Evolutionary conservation across 2,888 invertebrate genomes (phyloP).

Genomic region (Erebia ligea): DNA sequence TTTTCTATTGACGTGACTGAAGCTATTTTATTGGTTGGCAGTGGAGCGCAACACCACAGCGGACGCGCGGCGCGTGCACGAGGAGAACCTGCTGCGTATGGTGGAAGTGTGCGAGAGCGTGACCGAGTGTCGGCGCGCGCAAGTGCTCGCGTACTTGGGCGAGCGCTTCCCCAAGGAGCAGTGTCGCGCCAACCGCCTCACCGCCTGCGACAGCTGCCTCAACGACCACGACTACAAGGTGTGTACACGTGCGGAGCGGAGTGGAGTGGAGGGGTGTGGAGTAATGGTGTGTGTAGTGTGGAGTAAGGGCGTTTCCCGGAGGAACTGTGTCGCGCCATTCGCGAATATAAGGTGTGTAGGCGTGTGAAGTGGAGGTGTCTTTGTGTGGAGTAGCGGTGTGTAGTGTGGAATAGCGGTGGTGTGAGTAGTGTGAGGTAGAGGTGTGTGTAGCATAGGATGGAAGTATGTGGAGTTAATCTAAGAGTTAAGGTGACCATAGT

Average conservation of each 20-base stretch:
- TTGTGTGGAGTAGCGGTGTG: no score
- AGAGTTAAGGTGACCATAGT: no score
- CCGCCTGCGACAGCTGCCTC: slow-evolving; percentile 96
- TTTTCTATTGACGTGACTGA: not conserved
- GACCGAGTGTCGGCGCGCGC: slow-evolving; percentile 94
- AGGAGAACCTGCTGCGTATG: slow-evolving; percentile 94
- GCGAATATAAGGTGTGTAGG: slow-evolving; percentile 74
- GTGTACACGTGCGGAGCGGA: not conserved
- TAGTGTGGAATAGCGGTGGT: no score
- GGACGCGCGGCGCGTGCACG: slow-evolving; percentile 88
- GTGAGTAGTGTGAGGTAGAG: not conserved
- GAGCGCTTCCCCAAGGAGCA: slow-evolving; percentile 85
- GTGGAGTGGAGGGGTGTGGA: slow-evolving; percentile 88
- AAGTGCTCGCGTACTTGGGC: slow-evolving; percentile 84
- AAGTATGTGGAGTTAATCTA: not conserved
- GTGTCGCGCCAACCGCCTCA: slow-evolving; percentile 85
- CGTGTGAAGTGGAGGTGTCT: not conserved
- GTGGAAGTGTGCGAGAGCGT: slow-evolving; percentile 96
- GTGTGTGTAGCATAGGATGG: not conserved
- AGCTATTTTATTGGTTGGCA: slow-evolving; percentile 44
- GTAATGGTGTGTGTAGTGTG: no score
- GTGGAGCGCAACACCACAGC: slow-evolving; percentile 82
- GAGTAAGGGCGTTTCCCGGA: slow-evolving; percentile 88
- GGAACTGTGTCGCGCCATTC: slow-evolving; percentile 89
- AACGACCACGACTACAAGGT: slow-evolving; percentile 84